These are phyloP conservation scores for Charina bottae DNA, from an alignment of 2,113 vertebrate genomes.

Conservation along the genomic window DNA sequence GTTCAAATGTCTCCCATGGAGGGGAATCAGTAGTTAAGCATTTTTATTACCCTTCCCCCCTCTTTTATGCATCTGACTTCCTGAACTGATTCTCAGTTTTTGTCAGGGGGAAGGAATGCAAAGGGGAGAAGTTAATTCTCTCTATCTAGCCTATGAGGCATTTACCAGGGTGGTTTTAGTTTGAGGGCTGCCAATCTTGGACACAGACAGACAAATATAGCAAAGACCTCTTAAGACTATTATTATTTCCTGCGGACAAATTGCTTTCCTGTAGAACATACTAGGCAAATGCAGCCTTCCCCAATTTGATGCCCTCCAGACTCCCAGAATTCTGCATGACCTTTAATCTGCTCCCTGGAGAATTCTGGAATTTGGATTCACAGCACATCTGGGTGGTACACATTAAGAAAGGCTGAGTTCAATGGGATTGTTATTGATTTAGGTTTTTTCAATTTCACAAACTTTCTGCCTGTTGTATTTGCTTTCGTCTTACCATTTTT, in stretches of 20 bases:
- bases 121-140: constrained; percentile 43
- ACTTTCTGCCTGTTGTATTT: background rate
- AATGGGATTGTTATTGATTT: background rate
- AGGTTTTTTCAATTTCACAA: constrained; percentile 37
- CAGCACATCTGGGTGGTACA: background rate
- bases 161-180: constrained; percentile 33
- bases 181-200: constrained; percentile 21
- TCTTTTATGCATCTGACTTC: constrained; percentile 26
- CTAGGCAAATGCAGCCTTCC: background rate
- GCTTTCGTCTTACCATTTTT: background rate
- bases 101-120: background rate
- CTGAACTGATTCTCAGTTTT: constrained; percentile 49
- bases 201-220: constrained; percentile 38
- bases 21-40: constrained; percentile 55
- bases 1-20: constrained; percentile 45
- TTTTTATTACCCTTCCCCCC: constrained; percentile 41
- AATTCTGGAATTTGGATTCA: background rate
- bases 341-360: background rate
- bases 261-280: background rate
- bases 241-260: constrained; percentile 35
- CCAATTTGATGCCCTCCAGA: background rate
- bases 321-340: background rate
- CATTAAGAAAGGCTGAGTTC: background rate
- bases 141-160: constrained; percentile 37
- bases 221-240: constrained; percentile 19